These are phyloP conservation scores for Avahi laniger DNA, from an alignment of 2,797 vertebrate genomes.

Conservation along the genomic window DNA sequence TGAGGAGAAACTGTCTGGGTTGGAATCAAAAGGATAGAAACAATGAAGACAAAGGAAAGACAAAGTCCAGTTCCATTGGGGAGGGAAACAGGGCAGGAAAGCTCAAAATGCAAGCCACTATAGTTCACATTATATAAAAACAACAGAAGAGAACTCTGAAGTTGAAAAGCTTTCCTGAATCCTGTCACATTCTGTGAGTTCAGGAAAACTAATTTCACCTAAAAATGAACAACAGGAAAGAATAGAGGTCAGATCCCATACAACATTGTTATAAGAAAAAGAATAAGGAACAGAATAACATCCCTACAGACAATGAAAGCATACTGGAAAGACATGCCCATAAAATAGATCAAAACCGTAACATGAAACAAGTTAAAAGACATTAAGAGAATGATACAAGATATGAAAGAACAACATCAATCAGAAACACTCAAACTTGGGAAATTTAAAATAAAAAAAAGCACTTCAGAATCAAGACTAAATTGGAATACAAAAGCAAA, in stretches of 20 bases:
- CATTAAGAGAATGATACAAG: neutral
- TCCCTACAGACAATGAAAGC: neutral
- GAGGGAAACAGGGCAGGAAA: neutral
- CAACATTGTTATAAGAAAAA: neutral
- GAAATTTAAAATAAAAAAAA: neutral
- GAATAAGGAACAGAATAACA: neutral
- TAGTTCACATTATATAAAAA: neutral
- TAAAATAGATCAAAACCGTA: neutral
- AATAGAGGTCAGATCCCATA: neutral
- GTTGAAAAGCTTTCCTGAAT: neutral
- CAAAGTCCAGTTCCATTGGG: neutral
- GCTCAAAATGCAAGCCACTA: neutral
- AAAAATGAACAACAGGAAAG: neutral
- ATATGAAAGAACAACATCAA: neutral
- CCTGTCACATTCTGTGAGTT: neutral
- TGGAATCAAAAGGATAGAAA: neutral
- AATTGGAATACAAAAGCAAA: neutral
- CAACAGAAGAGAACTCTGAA: neutral
- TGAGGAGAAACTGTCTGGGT: neutral
- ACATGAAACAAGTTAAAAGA: neutral
- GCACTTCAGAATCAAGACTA: neutral
- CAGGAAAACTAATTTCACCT: slow-evolving; percentile 9
- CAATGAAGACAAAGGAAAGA: neutral
- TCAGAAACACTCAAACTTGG: neutral
- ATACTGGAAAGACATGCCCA: neutral